A percentile compares a stretch with the other conserved stretches of the same genome.
These are phyloP conservation scores for Tenthredo distinguenda DNA, from an alignment of 2,888 invertebrate species.

Conservation along the genomic window DNA sequence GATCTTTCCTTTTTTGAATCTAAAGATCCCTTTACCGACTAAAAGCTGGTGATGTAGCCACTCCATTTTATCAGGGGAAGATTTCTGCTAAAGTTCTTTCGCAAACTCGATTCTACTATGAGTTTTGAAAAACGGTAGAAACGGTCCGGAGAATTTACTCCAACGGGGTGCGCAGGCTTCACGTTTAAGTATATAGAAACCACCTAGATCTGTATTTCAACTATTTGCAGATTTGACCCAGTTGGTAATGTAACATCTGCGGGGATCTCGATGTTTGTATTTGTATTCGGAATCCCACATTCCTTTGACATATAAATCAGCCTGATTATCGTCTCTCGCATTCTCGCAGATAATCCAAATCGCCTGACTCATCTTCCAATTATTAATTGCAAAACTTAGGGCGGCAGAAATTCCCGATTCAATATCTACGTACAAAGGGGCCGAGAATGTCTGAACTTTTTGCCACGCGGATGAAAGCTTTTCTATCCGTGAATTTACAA, in stretches of 20 bases:
- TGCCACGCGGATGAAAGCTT: background rate
- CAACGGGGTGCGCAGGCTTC: background rate
- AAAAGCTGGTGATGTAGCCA: background rate
- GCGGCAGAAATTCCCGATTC: background rate
- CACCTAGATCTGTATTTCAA: constrained; percentile 8
- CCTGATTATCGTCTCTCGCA: constrained; percentile 12
- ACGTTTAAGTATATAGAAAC: background rate
- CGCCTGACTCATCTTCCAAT: background rate
- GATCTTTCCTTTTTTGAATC: constrained; percentile 38
- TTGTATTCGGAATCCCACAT: background rate
- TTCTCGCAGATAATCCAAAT: background rate
- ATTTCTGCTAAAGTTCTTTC: background rate
- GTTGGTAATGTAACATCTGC: background rate
- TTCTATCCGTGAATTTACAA: background rate
- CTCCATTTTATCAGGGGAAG: background rate
- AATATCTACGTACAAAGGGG: background rate
- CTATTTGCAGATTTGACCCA: constrained; percentile 14
- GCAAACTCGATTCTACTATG: background rate
- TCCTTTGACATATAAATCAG: constrained; percentile 9
- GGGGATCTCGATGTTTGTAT: constrained; percentile 21
- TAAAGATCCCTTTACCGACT: background rate
- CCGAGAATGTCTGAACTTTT: background rate
- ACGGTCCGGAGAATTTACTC: background rate
- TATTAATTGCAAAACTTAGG: background rate
- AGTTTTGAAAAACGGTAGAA: background rate